Evolutionary conservation across 2,113 vertebrate genomes (phyloP).

Genomic region (Lipophrys pholis): DNA sequence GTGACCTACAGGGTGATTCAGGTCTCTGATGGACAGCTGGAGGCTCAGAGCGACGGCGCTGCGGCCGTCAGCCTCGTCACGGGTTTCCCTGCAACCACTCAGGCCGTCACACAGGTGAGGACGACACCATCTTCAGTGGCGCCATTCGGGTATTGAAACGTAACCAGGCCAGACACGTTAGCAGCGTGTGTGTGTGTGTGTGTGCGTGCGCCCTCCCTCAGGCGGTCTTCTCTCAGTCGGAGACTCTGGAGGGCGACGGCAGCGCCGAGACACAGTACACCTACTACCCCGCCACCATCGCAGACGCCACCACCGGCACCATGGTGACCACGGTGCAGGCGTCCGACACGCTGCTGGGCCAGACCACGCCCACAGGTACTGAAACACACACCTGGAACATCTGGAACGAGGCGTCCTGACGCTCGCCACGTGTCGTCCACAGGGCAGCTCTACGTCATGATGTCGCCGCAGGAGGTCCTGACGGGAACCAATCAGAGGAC

Average conservation of each 20-base stretch:
- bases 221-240: slow-evolving; percentile 85
- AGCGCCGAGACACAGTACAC: slow-evolving; percentile 83
- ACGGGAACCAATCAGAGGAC: slow-evolving; percentile 90
- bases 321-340: slow-evolving; percentile 86
- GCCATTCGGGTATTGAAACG: neutral
- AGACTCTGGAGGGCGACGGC: slow-evolving; percentile 80
- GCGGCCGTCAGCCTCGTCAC: slow-evolving; percentile 89
- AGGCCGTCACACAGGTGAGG: slow-evolving; percentile 90
- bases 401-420: too few relatives aligned
- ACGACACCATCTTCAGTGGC: neutral
- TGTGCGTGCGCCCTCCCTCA: slow-evolving; percentile 15
- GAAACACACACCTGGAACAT: too few relatives aligned
- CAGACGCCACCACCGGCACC: slow-evolving; percentile 79
- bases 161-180: neutral
- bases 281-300: slow-evolving; percentile 84
- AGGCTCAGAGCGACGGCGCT: slow-evolving; percentile 89
- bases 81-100: slow-evolving; percentile 88
- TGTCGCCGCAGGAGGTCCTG: slow-evolving; percentile 95
- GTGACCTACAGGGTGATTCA: slow-evolving; percentile 96
- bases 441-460: slow-evolving; percentile 98
- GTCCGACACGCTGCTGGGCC: slow-evolving; percentile 81
- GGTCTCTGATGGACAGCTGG: slow-evolving; percentile 92
- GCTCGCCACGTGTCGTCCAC: neutral
- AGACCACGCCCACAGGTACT: slow-evolving; percentile 81
- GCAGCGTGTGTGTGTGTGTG: too few relatives aligned